Evolutionary conservation across 2,113 vertebrate species (phyloP).

Genomic region (Pardalotus punctatus): DNA sequence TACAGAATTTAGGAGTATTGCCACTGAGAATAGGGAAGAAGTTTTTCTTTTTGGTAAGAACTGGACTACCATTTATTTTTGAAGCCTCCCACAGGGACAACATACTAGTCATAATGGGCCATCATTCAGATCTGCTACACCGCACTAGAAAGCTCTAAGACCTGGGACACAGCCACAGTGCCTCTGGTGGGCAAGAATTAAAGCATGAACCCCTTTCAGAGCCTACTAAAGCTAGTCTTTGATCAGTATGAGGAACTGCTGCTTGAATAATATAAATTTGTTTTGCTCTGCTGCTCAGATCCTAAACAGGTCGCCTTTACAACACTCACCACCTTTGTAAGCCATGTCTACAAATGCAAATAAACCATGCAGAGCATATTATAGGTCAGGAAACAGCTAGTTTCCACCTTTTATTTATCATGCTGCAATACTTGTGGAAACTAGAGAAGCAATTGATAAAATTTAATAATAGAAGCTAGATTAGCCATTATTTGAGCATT

Average conservation of each 20-base stretch:
- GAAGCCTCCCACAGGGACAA: neutral
- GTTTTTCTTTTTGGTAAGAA: neutral
- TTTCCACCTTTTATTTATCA: neutral
- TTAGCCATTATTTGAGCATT: neutral
- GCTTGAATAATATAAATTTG: constrained; percentile 2
- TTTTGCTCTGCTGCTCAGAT: neutral
- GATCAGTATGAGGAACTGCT: neutral
- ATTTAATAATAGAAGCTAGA: neutral
- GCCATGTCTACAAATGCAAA: neutral
- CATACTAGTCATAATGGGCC: neutral
- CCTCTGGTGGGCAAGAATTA: neutral
- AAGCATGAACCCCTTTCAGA: neutral
- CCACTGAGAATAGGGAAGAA: neutral
- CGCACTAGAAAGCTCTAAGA: neutral
- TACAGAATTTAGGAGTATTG: neutral
- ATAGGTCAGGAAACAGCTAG: neutral
- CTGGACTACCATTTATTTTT: neutral
- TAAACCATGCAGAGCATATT: neutral
- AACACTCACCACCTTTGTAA: neutral
- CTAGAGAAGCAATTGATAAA: neutral
- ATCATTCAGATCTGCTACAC: neutral
- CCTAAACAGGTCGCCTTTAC: neutral
- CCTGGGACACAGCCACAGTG: neutral
- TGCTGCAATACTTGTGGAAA: neutral
- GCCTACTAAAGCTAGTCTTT: neutral